These are phyloP conservation scores for Sebastes ruberrimus DNA, from an alignment of 2,797 vertebrate species.

Conservation along the genomic window DNA sequence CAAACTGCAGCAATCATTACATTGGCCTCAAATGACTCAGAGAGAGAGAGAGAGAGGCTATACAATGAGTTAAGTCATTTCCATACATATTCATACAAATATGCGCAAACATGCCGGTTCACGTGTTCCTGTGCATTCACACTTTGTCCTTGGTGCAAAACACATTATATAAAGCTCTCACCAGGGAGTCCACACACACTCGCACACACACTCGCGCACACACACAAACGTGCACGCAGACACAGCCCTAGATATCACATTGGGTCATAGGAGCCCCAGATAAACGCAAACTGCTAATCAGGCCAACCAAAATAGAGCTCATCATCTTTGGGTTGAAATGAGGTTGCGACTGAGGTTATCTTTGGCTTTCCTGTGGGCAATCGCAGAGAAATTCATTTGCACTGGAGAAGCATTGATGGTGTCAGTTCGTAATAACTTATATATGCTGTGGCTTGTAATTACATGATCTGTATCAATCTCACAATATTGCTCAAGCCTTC, in stretches of 20 bases:
- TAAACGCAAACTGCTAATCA: conserved; percentile 73
- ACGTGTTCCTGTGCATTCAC: background rate
- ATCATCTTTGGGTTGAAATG: conserved; percentile 77
- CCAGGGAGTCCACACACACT: background rate
- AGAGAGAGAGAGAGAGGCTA: background rate
- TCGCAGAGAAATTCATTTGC: conserved; percentile 50
- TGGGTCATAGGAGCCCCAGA: conserved; percentile 63
- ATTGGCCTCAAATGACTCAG: conserved; percentile 6
- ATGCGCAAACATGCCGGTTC: background rate
- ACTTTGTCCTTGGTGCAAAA: conserved; percentile 45
- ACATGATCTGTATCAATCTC: conserved; percentile 51
- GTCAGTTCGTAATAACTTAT: conserved; percentile 39
- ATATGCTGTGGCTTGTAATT: conserved; percentile 43
- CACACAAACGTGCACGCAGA: background rate
- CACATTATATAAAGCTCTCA: conserved; percentile 46
- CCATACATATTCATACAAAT: background rate
- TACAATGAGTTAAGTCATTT: background rate
- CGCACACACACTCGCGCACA: background rate
- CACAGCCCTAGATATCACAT: conserved; percentile 59
- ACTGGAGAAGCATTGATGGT: conserved; percentile 32
- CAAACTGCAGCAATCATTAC: conserved; percentile 16
- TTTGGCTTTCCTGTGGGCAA: conserved; percentile 71
- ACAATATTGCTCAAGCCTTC: conserved; percentile 23
- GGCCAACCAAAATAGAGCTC: conserved; percentile 78
- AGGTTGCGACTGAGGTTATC: conserved; percentile 75